Evolutionary conservation across 1,140 invertebrate genomes (phyloP).

Genomic region (Proales similis): DNA sequence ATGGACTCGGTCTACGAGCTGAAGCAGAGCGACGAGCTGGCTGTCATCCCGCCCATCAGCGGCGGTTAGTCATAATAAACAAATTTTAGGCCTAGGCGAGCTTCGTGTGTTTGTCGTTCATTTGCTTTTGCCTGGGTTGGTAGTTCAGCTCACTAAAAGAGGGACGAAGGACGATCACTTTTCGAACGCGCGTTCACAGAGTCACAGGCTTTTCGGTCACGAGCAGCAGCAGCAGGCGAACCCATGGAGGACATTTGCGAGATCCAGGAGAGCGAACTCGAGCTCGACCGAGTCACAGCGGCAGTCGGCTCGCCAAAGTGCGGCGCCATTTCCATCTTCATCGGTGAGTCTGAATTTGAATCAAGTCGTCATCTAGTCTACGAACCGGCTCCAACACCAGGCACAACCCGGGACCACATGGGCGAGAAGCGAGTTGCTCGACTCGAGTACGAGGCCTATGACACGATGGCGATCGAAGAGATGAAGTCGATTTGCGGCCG

Average conservation of each 20-base stretch:
- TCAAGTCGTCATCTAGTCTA: background rate
- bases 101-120: too few relatives aligned
- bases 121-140: too few relatives aligned
- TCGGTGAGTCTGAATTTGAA: slow-evolving; percentile 55
- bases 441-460: slow-evolving; percentile 86
- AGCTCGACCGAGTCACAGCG: slow-evolving; percentile 62
- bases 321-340: slow-evolving; percentile 78
- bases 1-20: slow-evolving; percentile 55
- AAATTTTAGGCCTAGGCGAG: too few relatives aligned
- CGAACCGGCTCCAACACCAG: slow-evolving; percentile 39
- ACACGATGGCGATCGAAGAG: slow-evolving; percentile 76
- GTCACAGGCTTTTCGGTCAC: too few relatives aligned
- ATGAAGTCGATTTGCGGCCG: slow-evolving; percentile 70
- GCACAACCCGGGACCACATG: slow-evolving; percentile 82
- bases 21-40: slow-evolving; percentile 65
- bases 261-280: slow-evolving; percentile 62
- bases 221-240: too few relatives aligned
- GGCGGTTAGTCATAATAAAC: slow-evolving; percentile 58
- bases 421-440: slow-evolving; percentile 71
- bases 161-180: too few relatives aligned
- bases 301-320: slow-evolving; percentile 65
- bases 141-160: too few relatives aligned
- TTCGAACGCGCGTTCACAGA: too few relatives aligned
- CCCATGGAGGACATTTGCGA: slow-evolving; percentile 60
- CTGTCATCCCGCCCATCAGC: slow-evolving; percentile 77